Evolutionary conservation across 1,140 invertebrate species (phyloP), one percentile per base, ranked within the genome.

Genomic region (Hesperophylax magnus): DNA sequence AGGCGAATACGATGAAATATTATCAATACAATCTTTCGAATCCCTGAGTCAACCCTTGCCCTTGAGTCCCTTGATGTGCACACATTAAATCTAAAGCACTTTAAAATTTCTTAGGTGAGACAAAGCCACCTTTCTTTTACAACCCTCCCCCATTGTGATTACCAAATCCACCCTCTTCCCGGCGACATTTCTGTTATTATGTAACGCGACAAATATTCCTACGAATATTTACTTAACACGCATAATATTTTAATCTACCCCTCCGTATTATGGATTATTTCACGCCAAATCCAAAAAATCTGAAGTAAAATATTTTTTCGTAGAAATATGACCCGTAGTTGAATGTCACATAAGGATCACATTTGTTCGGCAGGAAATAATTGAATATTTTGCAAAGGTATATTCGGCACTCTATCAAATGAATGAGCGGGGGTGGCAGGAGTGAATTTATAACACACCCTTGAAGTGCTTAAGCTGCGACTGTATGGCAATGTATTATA

Each of bases 161-260:
- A 75, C 72, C 72, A 67, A 65, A 65, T 54, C 77, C 77, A 39
- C 34, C 77, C 63, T 63, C 34, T 17, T 78, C 24, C 54, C n/a
- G 8, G 47, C 77, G 47, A 79, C 82, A 83, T 77, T 81, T 63
- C 79, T 84, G 82, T 84, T 84, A 84, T 84, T 84, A 84, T 84
- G 79, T 84, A 84, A 81, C 82, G 89, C 88, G 88, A 89, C 89
- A 90, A 90, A 90, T 90, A 90, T 90, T 90, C 89, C 89, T 88
- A 89, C 89, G 88, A 90, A 90, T 90, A 90, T 90, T 90, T 90
- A 90, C 89, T 90, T 90, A 90, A 90, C 89, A 89, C 88, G 88
- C 88, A 90, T 90, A 90, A 90, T 90, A 90, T 90, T 90, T 90
- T 90, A 90, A 90, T 90, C 89, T 90, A 88, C 88, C 89, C 88